Evolutionary conservation across 30 jellyfish, hydroid and myxozoan genomes (phyloP), one percentile per base, ranked within the genome.

Genomic region (Pseudorhiza aurosa): DNA sequence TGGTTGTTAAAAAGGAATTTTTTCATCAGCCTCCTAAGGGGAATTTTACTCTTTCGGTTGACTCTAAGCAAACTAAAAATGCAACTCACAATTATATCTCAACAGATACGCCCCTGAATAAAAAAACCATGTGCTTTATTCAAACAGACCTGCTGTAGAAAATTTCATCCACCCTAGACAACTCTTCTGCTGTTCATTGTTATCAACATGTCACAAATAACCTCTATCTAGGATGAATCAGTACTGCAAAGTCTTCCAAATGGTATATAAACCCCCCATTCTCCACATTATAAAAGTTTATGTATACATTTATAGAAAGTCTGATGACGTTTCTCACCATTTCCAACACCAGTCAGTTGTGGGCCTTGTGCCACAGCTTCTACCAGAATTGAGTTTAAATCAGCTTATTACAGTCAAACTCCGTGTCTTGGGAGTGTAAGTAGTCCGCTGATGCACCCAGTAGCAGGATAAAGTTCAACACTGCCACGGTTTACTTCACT

Each of bases 101-200:
- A n/a, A n/a, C n/a, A 53, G 37, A 53, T 53, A n/a, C 36, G 24
- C 2, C 67, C 4, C 37, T 21, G 36, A 53, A 53, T 14, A 12
- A 53, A 53, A 53, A 53, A 53, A 17, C 14, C 50, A 30, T 56
- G 86, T 42, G 62, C 80, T 65, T 59, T 37, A 73, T 53, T 73
- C 75, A 50, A 27, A 73, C 86, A 73, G 86, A 73, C 86, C 86
- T 45, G 86, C 86, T 73, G 86, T 36, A 73, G 75, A 73, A 73
- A 42, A 50, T 7, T 27, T 22, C 17, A 10, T 53, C 27, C 36
- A 49, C 85, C 65, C 65, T 40, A 39, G 55, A 10, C 10, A 7
- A 40, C 5, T 46, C 44, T 68, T 39, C 28, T 25, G 29, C 47
- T 68, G 46, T 43, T 40, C 18, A n/a, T 29, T 8, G 14, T 15